A percentile compares a stretch with the other conserved stretches of the same genome.
Conservation (phyloP, 2,113 vertebrate species). For the Conger conger region DNA sequence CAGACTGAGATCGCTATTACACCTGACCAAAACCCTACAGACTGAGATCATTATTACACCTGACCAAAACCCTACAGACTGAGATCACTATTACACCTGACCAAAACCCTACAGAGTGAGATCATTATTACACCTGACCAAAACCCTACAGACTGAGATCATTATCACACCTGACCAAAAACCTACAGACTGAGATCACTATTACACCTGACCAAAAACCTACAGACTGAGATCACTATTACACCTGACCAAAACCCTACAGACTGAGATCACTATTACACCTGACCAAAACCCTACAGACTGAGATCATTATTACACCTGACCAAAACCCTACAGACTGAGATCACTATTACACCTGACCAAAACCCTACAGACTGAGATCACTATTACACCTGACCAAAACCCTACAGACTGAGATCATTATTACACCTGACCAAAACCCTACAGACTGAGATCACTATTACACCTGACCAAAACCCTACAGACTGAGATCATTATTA, state of each 20-base stretch:
- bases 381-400: background rate
- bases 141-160: background rate
- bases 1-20: too few relatives aligned
- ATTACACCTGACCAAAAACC: too few relatives aligned
- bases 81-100: background rate
- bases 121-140: background rate
- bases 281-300: too few relatives aligned
- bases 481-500: too few relatives aligned
- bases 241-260: too few relatives aligned
- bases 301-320: background rate
- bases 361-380: background rate
- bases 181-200: background rate
- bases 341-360: background rate
- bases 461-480: too few relatives aligned
- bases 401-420: background rate
- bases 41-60: too few relatives aligned
- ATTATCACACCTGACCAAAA: background rate
- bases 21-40: too few relatives aligned
- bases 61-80: too few relatives aligned
- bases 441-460: background rate
- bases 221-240: too few relatives aligned
- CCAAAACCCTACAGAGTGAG: background rate
- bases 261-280: too few relatives aligned
- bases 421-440: background rate
- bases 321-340: background rate